Conservation (phyloP, 2,888 invertebrate genomes). For the Halictus quadricinctus region DNA sequence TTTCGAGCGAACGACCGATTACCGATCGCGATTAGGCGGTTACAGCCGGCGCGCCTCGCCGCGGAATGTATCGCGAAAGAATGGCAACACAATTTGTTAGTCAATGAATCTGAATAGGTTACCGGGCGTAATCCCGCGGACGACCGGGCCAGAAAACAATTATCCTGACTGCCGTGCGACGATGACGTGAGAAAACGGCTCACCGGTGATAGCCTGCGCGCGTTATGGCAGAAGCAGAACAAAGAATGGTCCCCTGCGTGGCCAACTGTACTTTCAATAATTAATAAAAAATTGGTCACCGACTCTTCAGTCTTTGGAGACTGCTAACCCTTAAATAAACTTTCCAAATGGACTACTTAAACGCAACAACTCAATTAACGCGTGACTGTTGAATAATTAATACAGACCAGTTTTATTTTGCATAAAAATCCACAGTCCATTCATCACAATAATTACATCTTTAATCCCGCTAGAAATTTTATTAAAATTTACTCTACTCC, state of each 20-base stretch:
- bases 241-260: neutral
- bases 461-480: too few relatives aligned
- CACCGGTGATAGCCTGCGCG: neutral
- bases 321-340: neutral
- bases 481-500: neutral
- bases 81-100: constrained; percentile 51
- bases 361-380: too few relatives aligned
- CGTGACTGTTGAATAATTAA: too few relatives aligned
- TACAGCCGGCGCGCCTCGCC: constrained; percentile 43
- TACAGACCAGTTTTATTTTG: too few relatives aligned
- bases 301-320: neutral
- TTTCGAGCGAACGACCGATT: constrained; percentile 45
- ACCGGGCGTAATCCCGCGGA: constrained; percentile 26
- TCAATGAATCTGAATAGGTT: constrained; percentile 43
- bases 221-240: neutral
- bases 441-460: too few relatives aligned
- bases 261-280: neutral
- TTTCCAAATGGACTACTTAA: neutral
- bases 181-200: constrained; percentile 28
- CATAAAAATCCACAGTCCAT: too few relatives aligned
- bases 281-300: too few relatives aligned
- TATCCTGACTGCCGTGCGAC: neutral
- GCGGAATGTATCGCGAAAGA: constrained; percentile 42
- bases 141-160: constrained; percentile 33
- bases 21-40: constrained; percentile 47